A percentile compares a stretch with the other conserved stretches of the same genome.
Evolutionary conservation across 2,888 invertebrate genomes (phyloP).

Genomic region (Netelia virgata): DNA sequence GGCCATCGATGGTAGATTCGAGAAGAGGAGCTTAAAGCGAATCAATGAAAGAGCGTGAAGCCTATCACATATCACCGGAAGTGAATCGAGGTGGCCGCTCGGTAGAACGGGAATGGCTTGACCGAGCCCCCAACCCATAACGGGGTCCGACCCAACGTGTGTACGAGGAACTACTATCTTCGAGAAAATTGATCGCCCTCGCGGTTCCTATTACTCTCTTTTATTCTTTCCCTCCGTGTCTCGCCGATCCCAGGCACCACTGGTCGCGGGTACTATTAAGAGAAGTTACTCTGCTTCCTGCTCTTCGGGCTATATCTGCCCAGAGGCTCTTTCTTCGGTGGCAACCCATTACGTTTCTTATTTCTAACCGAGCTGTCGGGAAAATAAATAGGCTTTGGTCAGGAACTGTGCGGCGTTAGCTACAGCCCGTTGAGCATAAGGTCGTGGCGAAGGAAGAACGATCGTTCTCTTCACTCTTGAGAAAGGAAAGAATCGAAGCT

Average conservation of each 20-base stretch:
- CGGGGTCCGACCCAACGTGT: conserved; percentile 56
- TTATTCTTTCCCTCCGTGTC: conserved; percentile 27
- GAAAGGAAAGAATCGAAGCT: conserved; percentile 37
- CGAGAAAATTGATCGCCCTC: conserved; percentile 63
- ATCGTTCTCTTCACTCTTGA: conserved; percentile 14
- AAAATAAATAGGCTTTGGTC: conserved; percentile 54
- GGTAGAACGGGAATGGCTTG: conserved; percentile 26
- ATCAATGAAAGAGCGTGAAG: conserved; percentile 57
- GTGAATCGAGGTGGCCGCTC: conserved; percentile 48
- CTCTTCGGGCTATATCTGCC: conserved; percentile 12
- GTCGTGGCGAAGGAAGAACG: conserved; percentile 25
- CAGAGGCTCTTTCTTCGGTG: conserved; percentile 18
- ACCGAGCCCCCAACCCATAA: conserved; percentile 22
- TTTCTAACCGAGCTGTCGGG: conserved; percentile 54
- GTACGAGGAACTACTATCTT: conserved; percentile 55
- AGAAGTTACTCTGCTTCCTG: conserved; percentile 44
- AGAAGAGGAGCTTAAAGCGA: conserved; percentile 32
- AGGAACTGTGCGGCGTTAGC: conserved; percentile 13
- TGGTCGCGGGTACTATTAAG: conserved; percentile 37
- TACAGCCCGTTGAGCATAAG: conserved; percentile 6
- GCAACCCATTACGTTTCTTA: conserved; percentile 47
- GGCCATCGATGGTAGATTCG: background rate
- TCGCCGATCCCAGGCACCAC: conserved; percentile 26
- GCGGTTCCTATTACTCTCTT: conserved; percentile 45
- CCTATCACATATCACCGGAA: conserved; percentile 54